Percentiles rank a stretch among this genome's conserved stretches.
phyloP scores from a whole-genome alignment of 2,888 invertebrate species.

The Blomia tropicalis region DNA sequence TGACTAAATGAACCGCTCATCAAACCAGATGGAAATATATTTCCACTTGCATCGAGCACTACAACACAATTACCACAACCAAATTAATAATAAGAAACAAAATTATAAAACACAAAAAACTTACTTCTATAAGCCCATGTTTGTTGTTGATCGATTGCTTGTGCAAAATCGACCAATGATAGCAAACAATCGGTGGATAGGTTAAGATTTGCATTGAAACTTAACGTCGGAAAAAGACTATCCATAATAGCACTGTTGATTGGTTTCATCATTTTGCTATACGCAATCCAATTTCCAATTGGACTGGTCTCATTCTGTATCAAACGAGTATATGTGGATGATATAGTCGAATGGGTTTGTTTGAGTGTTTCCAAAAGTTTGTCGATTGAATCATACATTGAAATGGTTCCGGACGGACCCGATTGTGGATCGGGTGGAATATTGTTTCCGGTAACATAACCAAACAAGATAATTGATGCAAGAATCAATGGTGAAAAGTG shows the following conservation, averaged over 20 bases:
- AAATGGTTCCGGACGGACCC: background rate
- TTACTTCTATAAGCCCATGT: constrained; percentile 4
- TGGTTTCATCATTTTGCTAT: background rate
- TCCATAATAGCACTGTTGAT: background rate
- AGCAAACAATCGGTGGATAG: background rate
- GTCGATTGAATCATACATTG: background rate
- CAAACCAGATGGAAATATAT: background rate
- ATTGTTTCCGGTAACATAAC: too few species aligned
- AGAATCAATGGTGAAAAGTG: too few species aligned
- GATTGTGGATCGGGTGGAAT: too few species aligned
- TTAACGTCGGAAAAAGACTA: background rate
- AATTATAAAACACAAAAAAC: background rate
- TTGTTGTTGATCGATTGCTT: background rate
- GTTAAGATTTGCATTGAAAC: background rate
- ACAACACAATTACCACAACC: background rate
- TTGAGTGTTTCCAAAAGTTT: background rate
- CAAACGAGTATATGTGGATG: background rate
- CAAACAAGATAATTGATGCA: too few species aligned
- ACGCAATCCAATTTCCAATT: background rate
- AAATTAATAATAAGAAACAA: too few species aligned
- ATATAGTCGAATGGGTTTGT: background rate
- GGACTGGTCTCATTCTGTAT: background rate
- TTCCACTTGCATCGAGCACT: background rate
- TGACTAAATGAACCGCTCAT: constrained; percentile 20
- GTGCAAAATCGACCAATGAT: background rate